Percentiles rank a stretch among this genome's conserved stretches.
These are phyloP conservation scores for Dipus sagitta DNA, from an alignment of 2,797 vertebrate species.

Conservation along the genomic window DNA sequence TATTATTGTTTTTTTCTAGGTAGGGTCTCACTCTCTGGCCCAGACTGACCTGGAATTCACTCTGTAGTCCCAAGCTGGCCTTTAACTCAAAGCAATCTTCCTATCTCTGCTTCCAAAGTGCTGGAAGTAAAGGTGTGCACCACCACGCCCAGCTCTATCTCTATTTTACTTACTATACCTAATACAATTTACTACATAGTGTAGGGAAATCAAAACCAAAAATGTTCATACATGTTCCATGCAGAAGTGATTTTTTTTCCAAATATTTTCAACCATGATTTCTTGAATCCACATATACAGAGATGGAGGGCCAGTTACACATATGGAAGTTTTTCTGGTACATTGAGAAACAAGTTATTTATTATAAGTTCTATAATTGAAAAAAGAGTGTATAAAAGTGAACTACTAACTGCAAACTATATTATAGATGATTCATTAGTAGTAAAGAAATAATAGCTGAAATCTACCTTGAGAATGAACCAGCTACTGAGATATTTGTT, in stretches of 20 bases:
- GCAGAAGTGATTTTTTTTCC: neutral
- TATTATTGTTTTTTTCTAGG: too few relatives aligned
- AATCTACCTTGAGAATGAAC: neutral
- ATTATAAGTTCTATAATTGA: neutral
- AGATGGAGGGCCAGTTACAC: neutral
- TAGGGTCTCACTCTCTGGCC: too few relatives aligned
- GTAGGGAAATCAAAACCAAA: neutral
- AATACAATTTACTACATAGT: neutral
- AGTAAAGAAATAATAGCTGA: neutral
- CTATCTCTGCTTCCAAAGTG: too few relatives aligned
- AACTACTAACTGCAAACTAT: neutral
- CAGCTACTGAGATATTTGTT: neutral
- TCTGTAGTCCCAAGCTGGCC: too few relatives aligned
- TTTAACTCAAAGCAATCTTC: too few relatives aligned
- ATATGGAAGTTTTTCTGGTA: neutral
- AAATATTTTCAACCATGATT: neutral
- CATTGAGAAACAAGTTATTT: constrained; percentile 13
- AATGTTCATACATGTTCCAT: neutral
- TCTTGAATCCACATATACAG: neutral
- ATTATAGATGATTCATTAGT: neutral
- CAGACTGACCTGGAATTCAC: too few relatives aligned
- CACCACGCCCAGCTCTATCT: neutral
- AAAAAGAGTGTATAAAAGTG: neutral
- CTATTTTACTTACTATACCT: neutral
- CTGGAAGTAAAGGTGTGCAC: too few relatives aligned